phyloP scores from a whole-genome alignment of 2,113 vertebrate species.

The Orcinus orca region DNA sequence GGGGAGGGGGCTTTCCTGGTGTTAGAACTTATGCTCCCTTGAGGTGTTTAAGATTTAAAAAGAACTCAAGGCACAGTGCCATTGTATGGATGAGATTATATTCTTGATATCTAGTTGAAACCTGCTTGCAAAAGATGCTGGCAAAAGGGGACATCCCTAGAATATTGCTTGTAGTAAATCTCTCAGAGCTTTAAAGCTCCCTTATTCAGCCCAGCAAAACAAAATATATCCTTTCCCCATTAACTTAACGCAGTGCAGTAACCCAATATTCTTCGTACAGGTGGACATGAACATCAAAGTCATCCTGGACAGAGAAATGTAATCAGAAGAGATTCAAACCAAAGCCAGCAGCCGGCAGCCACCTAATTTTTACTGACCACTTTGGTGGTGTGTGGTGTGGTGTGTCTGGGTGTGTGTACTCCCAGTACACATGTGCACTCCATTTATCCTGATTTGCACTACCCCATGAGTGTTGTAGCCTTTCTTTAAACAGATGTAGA shows the following conservation, averaged over 20 bases:
- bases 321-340: conserved; percentile 15
- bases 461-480: not conserved
- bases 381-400: not conserved
- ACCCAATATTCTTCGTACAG: conserved; percentile 24
- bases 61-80: not conserved
- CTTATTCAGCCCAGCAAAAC: not conserved
- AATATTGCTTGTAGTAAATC: conserved; percentile 16
- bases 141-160: not conserved
- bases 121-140: conserved; percentile 35
- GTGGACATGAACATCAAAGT: conserved; percentile 38
- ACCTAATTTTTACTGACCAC: not conserved
- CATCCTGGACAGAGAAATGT: conserved; percentile 25
- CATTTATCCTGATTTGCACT: not conserved
- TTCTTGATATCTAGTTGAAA: conserved; percentile 19
- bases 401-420: not conserved
- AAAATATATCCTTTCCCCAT: not conserved
- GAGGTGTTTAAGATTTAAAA: not conserved
- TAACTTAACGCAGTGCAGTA: not conserved
- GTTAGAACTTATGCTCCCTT: not conserved
- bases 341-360: not conserved
- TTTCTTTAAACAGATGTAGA: conserved; percentile 41
- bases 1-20: not conserved
- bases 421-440: not conserved
- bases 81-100: conserved; percentile 24
- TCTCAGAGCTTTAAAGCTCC: not conserved